These are phyloP conservation scores for Lytechinus variegatus DNA, from an alignment of 35 echinoderm and acorn worm genomes.

Conservation along the genomic window DNA sequence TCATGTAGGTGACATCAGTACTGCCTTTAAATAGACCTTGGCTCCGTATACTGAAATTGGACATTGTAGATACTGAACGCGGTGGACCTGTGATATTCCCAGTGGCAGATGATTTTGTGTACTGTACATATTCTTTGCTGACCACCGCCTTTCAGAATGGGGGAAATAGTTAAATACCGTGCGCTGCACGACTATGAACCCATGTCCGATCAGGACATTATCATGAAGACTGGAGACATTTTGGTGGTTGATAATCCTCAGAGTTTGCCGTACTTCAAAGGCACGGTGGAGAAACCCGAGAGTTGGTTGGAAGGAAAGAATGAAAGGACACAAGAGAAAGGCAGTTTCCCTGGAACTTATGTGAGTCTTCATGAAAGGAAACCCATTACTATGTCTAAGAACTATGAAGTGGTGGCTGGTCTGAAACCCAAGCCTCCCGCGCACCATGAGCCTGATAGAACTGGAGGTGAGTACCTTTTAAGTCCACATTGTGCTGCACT, in stretches of 20 bases:
- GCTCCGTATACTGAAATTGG: background rate
- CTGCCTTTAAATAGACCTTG: background rate
- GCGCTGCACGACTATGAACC: slow-evolving; percentile 62
- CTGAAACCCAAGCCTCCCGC: background rate
- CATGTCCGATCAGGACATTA: slow-evolving; percentile 64
- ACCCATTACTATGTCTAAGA: background rate
- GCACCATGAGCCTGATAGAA: background rate
- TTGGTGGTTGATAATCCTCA: slow-evolving; percentile 60
- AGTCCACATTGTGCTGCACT: too few species aligned
- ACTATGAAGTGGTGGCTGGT: background rate
- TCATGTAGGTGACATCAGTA: background rate
- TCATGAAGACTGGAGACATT: slow-evolving; percentile 72
- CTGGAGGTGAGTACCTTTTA: background rate
- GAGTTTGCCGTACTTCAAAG: slow-evolving; percentile 66
- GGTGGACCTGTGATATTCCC: background rate
- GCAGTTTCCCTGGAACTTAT: slow-evolving; percentile 86
- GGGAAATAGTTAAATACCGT: slow-evolving; percentile 69
- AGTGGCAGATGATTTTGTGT: background rate
- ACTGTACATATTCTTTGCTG: background rate
- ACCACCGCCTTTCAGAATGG: slow-evolving; percentile 39
- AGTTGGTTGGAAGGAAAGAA: slow-evolving; percentile 86
- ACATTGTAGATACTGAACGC: background rate
- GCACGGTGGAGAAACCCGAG: slow-evolving; percentile 78
- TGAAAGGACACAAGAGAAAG: slow-evolving; percentile 77
- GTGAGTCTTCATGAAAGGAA: slow-evolving; percentile 54